phyloP scores from a whole-genome alignment of 2,888 invertebrate genomes.

The Aleiodes leptofemur region DNA sequence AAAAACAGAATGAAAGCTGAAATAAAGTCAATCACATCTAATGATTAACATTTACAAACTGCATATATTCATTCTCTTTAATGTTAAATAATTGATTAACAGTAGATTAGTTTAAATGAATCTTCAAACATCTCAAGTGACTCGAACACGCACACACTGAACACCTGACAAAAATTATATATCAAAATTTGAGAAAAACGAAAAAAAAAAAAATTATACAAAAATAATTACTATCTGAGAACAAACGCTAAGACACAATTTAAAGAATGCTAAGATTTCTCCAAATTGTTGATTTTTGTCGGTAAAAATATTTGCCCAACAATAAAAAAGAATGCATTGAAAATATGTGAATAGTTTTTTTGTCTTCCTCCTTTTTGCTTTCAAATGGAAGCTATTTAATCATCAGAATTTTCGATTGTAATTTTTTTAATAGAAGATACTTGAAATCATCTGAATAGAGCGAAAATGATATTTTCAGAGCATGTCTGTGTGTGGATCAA shows the following conservation, averaged over 20 bases:
- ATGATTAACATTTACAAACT: slow-evolving; percentile 49
- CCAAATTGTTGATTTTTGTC: slow-evolving; percentile 64
- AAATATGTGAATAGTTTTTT: slow-evolving; percentile 30
- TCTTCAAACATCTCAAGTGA: slow-evolving; percentile 39
- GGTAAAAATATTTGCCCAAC: slow-evolving; percentile 62
- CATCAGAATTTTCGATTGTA: too few species aligned
- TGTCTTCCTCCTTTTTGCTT: too few species aligned
- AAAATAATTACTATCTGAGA: slow-evolving; percentile 26
- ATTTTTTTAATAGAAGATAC: too few species aligned
- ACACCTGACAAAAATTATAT: slow-evolving; percentile 37
- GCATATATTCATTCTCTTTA: slow-evolving; percentile 61
- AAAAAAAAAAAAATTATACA: slow-evolving; percentile 6
- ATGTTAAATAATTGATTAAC: slow-evolving; percentile 62
- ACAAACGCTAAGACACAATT: slow-evolving; percentile 41
- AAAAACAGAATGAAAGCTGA: slow-evolving; percentile 3
- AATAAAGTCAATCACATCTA: slow-evolving; percentile 6
- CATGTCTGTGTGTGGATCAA: too few species aligned
- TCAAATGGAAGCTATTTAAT: too few species aligned
- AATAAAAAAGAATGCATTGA: slow-evolving; percentile 60
- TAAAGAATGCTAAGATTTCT: slow-evolving; percentile 37
- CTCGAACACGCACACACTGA: slow-evolving; percentile 47
- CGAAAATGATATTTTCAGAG: too few species aligned
- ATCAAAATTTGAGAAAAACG: slow-evolving; percentile 26
- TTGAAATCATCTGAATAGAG: too few species aligned
- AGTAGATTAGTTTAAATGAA: slow-evolving; percentile 56